Percentiles rank a stretch among this genome's conserved stretches.
These are phyloP conservation scores for Clinocottus analis DNA, from an alignment of 2,113 vertebrate genomes.

Conservation along the genomic window DNA sequence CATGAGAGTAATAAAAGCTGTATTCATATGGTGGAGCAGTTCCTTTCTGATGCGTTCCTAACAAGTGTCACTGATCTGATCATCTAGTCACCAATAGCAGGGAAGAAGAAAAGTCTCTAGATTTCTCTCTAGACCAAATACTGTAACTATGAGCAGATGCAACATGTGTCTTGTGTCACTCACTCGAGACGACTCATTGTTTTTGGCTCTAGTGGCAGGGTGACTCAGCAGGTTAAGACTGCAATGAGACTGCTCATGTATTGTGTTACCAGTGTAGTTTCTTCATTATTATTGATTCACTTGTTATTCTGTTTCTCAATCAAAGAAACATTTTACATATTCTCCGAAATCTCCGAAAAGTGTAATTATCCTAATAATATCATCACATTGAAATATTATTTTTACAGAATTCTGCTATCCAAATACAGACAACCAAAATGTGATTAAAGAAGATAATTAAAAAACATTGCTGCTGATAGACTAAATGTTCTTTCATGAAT, in stretches of 20 bases:
- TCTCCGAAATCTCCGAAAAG: not conserved
- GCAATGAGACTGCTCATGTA: too few species aligned
- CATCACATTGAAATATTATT: not conserved
- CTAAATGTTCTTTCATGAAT: too few species aligned
- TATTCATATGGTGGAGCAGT: not conserved
- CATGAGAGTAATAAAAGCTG: not conserved
- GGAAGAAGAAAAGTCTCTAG: not conserved
- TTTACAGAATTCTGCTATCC: not conserved
- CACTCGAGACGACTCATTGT: not conserved
- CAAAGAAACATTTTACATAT: not conserved
- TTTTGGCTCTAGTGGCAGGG: not conserved
- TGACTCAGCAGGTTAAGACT: conserved; percentile 18
- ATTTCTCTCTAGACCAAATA: too few species aligned
- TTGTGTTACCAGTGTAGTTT: not conserved
- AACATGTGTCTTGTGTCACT: not conserved
- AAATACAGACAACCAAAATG: not conserved
- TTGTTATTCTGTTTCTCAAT: not conserved
- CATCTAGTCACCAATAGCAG: not conserved
- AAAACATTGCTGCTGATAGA: too few species aligned
- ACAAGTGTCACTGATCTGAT: conserved; percentile 26
- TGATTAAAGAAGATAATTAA: too few species aligned
- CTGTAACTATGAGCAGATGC: not conserved
- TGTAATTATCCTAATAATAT: not conserved
- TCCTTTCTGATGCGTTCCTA: not conserved
- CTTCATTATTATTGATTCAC: not conserved